A percentile compares a stretch with the other conserved stretches of the same genome.
These are phyloP conservation scores for Chaetura pelagica DNA, from an alignment of 2,113 vertebrate genomes.

Conservation along the genomic window DNA sequence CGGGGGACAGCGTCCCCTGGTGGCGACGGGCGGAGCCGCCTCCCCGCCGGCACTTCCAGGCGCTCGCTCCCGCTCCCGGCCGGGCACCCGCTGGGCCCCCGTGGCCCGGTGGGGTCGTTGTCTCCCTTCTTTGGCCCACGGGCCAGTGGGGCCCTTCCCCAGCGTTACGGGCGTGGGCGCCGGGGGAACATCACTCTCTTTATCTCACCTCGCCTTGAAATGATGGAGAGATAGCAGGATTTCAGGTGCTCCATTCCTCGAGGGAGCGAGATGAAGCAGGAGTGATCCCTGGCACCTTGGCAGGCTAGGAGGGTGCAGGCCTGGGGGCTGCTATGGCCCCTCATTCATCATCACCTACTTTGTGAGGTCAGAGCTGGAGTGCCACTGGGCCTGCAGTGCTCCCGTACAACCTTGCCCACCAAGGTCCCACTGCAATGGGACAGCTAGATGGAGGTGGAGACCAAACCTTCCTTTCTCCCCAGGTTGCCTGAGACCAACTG, in stretches of 20 bases:
- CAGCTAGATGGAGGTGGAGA: too few relatives aligned
- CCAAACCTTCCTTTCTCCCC: too few relatives aligned
- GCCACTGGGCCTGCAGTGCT: rapidly evolving
- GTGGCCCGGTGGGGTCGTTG: background rate
- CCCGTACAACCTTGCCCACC: rapidly evolving
- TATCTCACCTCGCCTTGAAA: background rate
- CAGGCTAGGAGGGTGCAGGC: background rate
- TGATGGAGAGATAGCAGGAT: too few relatives aligned
- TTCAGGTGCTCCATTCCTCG: background rate
- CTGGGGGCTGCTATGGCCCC: background rate
- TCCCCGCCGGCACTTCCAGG: background rate
- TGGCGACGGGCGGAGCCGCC: background rate
- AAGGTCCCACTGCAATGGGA: too few relatives aligned
- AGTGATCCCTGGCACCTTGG: background rate
- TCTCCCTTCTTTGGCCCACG: too few relatives aligned
- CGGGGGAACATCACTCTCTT: background rate
- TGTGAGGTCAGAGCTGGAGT: background rate
- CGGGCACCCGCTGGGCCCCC: background rate
- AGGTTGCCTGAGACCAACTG: background rate
- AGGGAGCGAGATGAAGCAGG: too few relatives aligned
- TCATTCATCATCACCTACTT: rapidly evolving
- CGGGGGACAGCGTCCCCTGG: background rate
- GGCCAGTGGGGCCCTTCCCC: too few relatives aligned
- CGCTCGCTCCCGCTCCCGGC: too few relatives aligned
- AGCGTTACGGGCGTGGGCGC: background rate